Percentiles rank a stretch among this genome's conserved stretches.
These are phyloP conservation scores for Cryptomyrus ogoouensis DNA, from an alignment of 2,113 vertebrate species.

Conservation along the genomic window DNA sequence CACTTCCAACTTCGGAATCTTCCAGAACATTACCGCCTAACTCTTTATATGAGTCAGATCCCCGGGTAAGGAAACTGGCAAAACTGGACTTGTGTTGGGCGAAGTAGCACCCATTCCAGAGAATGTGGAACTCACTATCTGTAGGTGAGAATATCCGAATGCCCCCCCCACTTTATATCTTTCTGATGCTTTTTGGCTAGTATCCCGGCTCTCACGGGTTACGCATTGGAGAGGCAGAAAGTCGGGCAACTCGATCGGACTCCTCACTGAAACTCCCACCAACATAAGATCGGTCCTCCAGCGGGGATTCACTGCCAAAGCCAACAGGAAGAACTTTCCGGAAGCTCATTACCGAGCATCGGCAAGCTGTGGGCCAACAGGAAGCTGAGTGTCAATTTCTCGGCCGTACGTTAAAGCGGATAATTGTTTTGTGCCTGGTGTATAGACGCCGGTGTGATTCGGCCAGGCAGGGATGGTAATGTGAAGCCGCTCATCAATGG, in stretches of 20 bases:
- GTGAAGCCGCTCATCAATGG: slow-evolving; percentile 11
- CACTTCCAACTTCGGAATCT: background rate
- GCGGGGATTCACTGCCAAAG: slow-evolving; percentile 18
- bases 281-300: slow-evolving; percentile 14
- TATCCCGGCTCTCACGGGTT: background rate
- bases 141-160: background rate
- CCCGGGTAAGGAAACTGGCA: background rate
- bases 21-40: background rate
- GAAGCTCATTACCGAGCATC: slow-evolving; percentile 31
- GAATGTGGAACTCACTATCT: background rate
- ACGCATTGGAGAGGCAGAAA: background rate
- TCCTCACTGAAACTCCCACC: background rate
- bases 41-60: background rate
- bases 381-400: slow-evolving; percentile 39
- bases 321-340: slow-evolving; percentile 14
- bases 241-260: background rate
- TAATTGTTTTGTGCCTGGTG: slow-evolving; percentile 30
- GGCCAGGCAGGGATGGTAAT: slow-evolving; percentile 15
- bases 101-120: background rate
- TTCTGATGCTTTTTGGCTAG: background rate
- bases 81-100: background rate
- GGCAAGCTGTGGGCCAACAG: slow-evolving; percentile 36
- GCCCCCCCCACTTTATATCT: background rate
- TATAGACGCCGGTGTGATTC: slow-evolving; percentile 25
- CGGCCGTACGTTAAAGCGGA: slow-evolving; percentile 8